Evolutionary conservation across 2,888 invertebrate species (phyloP), one percentile per base, ranked within the genome.

Genomic region (Elysia crispata): DNA sequence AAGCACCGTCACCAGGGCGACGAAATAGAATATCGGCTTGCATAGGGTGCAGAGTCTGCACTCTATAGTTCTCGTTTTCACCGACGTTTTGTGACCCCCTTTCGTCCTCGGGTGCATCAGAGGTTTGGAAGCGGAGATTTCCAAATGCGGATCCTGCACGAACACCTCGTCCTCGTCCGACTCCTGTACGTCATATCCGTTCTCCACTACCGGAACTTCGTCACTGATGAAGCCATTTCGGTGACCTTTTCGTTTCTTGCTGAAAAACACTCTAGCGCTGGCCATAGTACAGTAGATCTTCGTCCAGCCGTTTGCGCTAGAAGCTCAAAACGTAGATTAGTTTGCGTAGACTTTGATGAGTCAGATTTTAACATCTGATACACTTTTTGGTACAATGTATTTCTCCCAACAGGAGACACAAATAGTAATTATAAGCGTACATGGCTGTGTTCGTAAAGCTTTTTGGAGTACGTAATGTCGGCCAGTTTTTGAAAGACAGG

Each of bases 111-210:
- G 88, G 69, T 88, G 87, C 89, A 89, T 89, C 23, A 89, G 83
- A 1, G 89, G 89, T 82, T 88, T 89, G 41, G 89, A 86, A 8
- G 86, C 85, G 8, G 86, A 85, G 0, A 81, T 82, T 60, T 89
- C 88, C 54, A 87, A 80, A 13, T 76, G 78, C 0, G 86, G 85
- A 57, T 87, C 88, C 76, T 88, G 86, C 66, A 88, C 86, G 76
- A 88, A 89, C 0, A 89, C 88, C 50, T 89, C 86, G 69, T 89
- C 89, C 49, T 88, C 89, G 0, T 82, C 82, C 1, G 89, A 87
- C 72, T 86, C 86, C 15, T 86, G 85, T 11, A 86, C 85, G 8
- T 86, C 85, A 49, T 83, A 83, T 57, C 84, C 83, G 62, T 85
- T 86, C 20, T 85, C 83, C 8, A 85, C 84, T 0, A 81, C 80